Percentiles rank a stretch among this genome's conserved stretches.
phyloP scores from a whole-genome alignment of 2,113 vertebrate species.

The Taxidea taxus region DNA sequence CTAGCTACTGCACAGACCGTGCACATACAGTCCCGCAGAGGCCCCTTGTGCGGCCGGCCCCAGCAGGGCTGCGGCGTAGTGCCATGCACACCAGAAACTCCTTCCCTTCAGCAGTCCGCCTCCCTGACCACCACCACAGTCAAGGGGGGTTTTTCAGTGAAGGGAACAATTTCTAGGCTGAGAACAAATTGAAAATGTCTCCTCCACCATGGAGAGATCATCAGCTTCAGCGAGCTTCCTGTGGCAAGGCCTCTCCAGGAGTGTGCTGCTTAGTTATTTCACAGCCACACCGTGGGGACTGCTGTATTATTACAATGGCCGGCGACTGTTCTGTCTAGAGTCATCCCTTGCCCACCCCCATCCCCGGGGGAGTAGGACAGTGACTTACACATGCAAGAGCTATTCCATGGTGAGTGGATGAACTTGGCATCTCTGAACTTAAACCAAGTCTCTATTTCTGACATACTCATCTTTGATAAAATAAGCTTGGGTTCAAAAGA shows the following conservation, averaged over 20 bases:
- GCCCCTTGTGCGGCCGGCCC: neutral
- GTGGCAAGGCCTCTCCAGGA: constrained; percentile 11
- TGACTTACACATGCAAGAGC: neutral
- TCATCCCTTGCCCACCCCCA: neutral
- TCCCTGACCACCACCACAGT: neutral
- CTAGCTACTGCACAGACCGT: neutral
- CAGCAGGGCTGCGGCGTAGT: neutral
- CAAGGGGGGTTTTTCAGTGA: neutral
- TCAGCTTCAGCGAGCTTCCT: constrained; percentile 49
- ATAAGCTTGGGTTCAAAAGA: constrained; percentile 7
- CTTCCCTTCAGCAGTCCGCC: neutral
- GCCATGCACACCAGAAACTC: neutral
- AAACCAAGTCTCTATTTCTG: neutral
- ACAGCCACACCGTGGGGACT: neutral
- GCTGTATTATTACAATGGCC: neutral
- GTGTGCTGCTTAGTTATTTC: constrained; percentile 19
- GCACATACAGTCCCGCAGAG: neutral
- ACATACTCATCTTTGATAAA: neutral
- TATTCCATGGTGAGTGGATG: neutral
- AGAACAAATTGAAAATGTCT: constrained; percentile 64
- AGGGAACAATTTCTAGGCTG: constrained; percentile 51
- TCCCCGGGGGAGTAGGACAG: neutral
- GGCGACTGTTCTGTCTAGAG: neutral
- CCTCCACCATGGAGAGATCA: constrained; percentile 25
- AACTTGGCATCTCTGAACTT: neutral